Evolutionary conservation across 2,113 vertebrate genomes (phyloP), one percentile per base, ranked within the genome.

Genomic region (Cheilinus undulatus): DNA sequence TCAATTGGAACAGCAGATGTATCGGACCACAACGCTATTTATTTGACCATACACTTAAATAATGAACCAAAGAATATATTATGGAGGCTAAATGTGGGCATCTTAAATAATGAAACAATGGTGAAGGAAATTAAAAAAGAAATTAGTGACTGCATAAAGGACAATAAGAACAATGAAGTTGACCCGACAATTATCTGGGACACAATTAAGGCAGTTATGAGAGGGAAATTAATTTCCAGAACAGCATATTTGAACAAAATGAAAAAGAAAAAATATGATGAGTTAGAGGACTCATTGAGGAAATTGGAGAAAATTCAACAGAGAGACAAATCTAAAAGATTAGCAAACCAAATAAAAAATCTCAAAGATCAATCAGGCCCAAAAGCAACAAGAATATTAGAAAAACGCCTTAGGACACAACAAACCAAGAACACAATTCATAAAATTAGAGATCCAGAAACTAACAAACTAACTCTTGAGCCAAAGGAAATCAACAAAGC

Each of bases 381-480:
- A 14, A 40, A 14, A 14, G 38, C 38, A 40, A 40, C 38, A 40
- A 7, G 4, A 40, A 40, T 40, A 14, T 4, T 40, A 40, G 38
- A 12, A 1, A 40, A 13, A 14, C 38, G 38, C 13, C 38, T 40
- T 15, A 7, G 38, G 13, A 3, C 13, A 14, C 9, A 40, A 40
- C 38, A 40, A 40, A 40, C 15, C 3, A 14, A 7, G 15, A 40
- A 40, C 5, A 14, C 38, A 40, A 14, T 34, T 2, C 24, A 43
- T 26, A 75, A 45, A 14, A 67, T 59, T 32, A 59, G 36, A 32
- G 54, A 75, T 36, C 45, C 72, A 22, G 5, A 7, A 17, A 62
- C 45, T 26, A 43, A 59, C 12, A 68, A 27, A 5, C 32, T 9
- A 13, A n/a, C 23, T 59, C 51, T 1, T 17, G 58, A 23, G 20